Evolutionary conservation across 2,797 vertebrate species (phyloP), one percentile per base, ranked within the genome.

Genomic region (Semotilus atromaculatus): DNA sequence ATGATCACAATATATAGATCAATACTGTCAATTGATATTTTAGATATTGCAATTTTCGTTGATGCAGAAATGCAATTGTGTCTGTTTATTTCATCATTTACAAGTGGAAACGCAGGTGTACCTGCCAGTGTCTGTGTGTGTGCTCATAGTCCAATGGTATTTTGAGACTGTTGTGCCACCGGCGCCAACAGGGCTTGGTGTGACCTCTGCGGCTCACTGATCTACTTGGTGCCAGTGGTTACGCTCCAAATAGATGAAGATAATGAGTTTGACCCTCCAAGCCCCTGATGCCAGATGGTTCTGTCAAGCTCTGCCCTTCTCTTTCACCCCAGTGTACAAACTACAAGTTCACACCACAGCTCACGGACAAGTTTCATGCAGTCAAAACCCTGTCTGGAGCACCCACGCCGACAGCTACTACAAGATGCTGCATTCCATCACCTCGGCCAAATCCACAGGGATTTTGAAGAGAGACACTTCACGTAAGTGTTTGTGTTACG

Each of bases 221-320:
- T 88, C 45, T 70, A 45, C 85, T 88, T 60, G 31, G 84, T 67
- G 89, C 88, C 77, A 70, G 88, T 87, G 89, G 90, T 86, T 86
- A 60, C 21, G 11, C 82, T 89, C 86, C 82, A 73, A 88, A 88
- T 82, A 83, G 68, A 78, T 76, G 36, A 85, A 88, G 86, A 89
- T 90, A 88, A 91, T 90, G 81, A 87, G 60, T 91, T 84, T 91
- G 88, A 89, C 70, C 55, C 51, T 82, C 23, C 80, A 58, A 70
- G 66, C 76, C 74, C 72, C 82, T 38, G 19, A n/a, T 62, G 86
- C 90, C 88, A 86, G 86, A 89, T 90, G 91, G 86, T 77, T 45
- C 31, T 64, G 67, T 86, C 84, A 68, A 64, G 77, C 73, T 60
- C 64, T 75, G 84, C 45, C 3, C 86, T 76, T 62, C 70, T 66